A percentile compares a stretch with the other conserved stretches of the same genome.
Evolutionary conservation across 2,888 invertebrate genomes (phyloP).

Genomic region (Melinaea marsaeus): DNA sequence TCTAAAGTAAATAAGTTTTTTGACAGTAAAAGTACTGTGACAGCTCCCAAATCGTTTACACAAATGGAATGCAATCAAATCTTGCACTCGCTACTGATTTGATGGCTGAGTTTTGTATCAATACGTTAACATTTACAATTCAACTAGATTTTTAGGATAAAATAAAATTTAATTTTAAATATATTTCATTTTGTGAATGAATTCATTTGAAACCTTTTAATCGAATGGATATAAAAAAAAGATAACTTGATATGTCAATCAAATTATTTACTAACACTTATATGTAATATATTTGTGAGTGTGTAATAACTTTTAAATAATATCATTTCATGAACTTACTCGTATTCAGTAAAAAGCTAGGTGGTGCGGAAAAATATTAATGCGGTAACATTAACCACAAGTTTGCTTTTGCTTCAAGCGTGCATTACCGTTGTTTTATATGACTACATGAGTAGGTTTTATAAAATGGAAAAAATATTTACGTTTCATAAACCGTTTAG

Average conservation of each 20-base stretch:
- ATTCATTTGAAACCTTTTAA: background rate
- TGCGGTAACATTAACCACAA: conserved; percentile 8
- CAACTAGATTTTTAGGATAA: conserved; percentile 7
- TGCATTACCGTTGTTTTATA: conserved; percentile 5
- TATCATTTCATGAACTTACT: conserved; percentile 12
- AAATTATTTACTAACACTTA: background rate
- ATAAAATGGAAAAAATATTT: conserved; percentile 2
- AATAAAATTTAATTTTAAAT: no score
- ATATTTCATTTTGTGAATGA: background rate
- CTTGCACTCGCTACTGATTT: conserved; percentile 20
- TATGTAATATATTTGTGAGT: background rate
- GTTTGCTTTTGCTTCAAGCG: conserved; percentile 9
- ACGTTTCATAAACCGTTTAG: background rate
- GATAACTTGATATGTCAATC: no score
- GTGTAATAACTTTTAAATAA: conserved; percentile 8
- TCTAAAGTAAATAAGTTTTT: background rate
- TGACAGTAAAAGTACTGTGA: conserved; percentile 10
- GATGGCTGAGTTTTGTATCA: conserved; percentile 14
- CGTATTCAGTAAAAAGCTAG: conserved; percentile 8
- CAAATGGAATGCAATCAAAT: conserved; percentile 31
- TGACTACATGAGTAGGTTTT: background rate
- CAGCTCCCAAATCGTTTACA: conserved; percentile 18
- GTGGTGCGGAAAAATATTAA: conserved; percentile 8
- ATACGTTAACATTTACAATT: conserved; percentile 4
- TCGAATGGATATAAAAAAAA: background rate